phyloP scores from a whole-genome alignment of 1,140 invertebrate species.

The Platyscapa corneri region DNA sequence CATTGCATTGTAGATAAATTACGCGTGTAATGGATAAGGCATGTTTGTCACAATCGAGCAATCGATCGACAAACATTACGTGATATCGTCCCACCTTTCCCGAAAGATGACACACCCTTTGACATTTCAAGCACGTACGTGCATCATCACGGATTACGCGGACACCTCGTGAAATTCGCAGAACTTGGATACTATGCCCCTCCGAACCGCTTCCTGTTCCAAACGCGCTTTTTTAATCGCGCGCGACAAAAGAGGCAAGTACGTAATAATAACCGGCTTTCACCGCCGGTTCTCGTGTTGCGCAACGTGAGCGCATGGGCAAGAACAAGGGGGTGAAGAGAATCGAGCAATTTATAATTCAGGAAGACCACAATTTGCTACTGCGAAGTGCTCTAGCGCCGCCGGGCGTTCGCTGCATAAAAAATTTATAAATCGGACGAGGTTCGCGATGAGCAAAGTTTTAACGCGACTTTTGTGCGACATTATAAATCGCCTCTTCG shows the following conservation, averaged over 20 bases:
- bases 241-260: background rate
- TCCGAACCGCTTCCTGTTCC: too few species aligned
- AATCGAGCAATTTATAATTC: slow-evolving; percentile 15
- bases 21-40: too few species aligned
- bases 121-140: background rate
- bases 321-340: too few species aligned
- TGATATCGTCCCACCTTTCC: too few species aligned
- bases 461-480: slow-evolving; percentile 33
- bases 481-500: slow-evolving; percentile 37
- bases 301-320: too few species aligned
- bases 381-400: background rate
- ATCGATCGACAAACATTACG: too few species aligned
- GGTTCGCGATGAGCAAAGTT: slow-evolving; percentile 35
- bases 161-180: background rate
- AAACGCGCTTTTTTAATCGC: background rate
- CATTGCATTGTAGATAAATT: too few species aligned
- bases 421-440: slow-evolving; percentile 11
- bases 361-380: background rate
- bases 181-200: background rate
- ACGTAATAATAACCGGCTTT: background rate
- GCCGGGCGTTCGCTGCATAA: background rate
- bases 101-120: too few species aligned
- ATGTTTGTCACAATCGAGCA: too few species aligned
- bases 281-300: background rate
- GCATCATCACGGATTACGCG: background rate